Percentiles rank a stretch among this genome's conserved stretches.
These are phyloP conservation scores for Acrossocheilus fasciatus DNA, from an alignment of 2,797 vertebrate genomes.

Conservation along the genomic window DNA sequence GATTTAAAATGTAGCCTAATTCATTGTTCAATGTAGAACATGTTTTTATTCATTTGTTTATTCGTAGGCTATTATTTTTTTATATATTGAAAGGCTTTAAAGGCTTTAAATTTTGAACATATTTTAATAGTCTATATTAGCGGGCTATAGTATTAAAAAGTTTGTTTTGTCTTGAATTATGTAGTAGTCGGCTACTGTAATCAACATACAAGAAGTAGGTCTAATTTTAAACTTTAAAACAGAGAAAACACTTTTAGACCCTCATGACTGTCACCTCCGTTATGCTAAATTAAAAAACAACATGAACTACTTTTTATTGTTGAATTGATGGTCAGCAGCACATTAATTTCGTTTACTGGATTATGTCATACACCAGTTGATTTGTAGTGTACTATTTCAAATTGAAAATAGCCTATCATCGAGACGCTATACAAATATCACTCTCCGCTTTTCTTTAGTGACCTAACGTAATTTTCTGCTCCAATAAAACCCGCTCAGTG, in stretches of 20 bases:
- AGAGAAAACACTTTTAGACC: background rate
- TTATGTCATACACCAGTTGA: conserved; percentile 9
- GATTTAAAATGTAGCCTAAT: background rate
- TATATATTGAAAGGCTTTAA: background rate
- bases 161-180: background rate
- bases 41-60: background rate
- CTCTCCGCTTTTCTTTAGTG: background rate
- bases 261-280: too few species aligned
- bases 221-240: background rate
- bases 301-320: background rate
- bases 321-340: background rate
- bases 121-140: background rate
- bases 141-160: background rate
- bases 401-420: conserved; percentile 26
- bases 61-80: background rate
- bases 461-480: conserved; percentile 42
- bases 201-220: background rate
- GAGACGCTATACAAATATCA: conserved; percentile 21
- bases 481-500: conserved; percentile 25
- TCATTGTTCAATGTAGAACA: background rate
- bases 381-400: background rate
- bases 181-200: background rate
- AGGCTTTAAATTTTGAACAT: background rate
- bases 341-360: background rate
- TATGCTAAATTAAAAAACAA: background rate